These are phyloP conservation scores for Zaprionus tsacasi DNA, from an alignment of 1,140 invertebrate genomes.

Conservation along the genomic window DNA sequence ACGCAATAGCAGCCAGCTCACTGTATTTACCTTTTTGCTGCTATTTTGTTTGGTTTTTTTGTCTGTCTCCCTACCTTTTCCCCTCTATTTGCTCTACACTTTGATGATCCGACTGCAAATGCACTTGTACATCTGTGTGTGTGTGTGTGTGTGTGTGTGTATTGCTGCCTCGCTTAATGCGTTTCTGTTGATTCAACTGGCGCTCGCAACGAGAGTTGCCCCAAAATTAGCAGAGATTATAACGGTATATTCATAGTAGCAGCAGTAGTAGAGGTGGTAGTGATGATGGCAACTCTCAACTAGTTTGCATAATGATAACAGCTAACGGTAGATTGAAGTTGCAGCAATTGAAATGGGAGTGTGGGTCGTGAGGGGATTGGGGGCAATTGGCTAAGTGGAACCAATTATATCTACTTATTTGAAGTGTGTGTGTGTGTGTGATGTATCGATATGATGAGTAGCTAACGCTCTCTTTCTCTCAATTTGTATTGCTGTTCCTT, in stretches of 20 bases:
- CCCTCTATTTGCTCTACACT: not conserved
- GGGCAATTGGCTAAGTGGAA: slow-evolving; percentile 2
- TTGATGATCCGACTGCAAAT: not conserved
- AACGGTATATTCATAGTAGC: not conserved
- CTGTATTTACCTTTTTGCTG: slow-evolving; percentile 11
- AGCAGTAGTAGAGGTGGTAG: not conserved
- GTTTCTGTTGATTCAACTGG: slow-evolving; percentile 30
- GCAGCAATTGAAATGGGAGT: not conserved
- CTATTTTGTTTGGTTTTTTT: slow-evolving; percentile 30
- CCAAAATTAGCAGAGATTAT: slow-evolving; percentile 4
- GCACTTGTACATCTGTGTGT: not conserved
- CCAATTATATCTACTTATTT: not conserved
- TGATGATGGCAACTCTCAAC: slow-evolving; percentile 1
- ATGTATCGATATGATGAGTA: not conserved
- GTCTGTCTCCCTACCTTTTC: not conserved
- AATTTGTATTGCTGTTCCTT: not conserved
- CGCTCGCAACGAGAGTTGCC: slow-evolving; percentile 6
- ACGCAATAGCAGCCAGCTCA: slow-evolving; percentile 9
- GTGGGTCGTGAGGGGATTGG: no score
- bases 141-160: not conserved
- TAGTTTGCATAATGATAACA: slow-evolving; percentile 1
- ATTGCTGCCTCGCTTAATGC: slow-evolving; percentile 27
- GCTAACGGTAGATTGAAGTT: not conserved
- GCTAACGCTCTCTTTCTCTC: not conserved
- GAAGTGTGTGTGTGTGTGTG: not conserved